A percentile compares a stretch with the other conserved stretches of the same genome.
phyloP scores from a whole-genome alignment of 2,797 vertebrate species.

The Stomatorhinus walkeri region DNA sequence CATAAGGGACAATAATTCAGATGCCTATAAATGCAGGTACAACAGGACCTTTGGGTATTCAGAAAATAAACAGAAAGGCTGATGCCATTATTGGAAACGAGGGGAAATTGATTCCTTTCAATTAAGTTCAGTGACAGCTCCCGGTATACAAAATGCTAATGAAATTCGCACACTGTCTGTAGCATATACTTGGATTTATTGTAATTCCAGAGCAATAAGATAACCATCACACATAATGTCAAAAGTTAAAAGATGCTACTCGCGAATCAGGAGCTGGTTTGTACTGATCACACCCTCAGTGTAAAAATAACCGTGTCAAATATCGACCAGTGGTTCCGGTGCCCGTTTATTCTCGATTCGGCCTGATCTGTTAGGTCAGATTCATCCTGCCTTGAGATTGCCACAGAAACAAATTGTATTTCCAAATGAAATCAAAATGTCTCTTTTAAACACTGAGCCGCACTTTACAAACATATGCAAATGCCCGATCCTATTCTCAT shows the following conservation, averaged over 20 bases:
- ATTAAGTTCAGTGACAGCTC: slow-evolving; percentile 20
- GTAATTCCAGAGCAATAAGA: not conserved
- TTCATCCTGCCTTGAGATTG: not conserved
- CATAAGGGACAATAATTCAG: not conserved
- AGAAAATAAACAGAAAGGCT: slow-evolving; percentile 16
- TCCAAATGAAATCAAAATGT: not conserved
- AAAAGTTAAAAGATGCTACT: not conserved
- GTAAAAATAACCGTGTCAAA: not conserved
- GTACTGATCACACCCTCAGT: not conserved
- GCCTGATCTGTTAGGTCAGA: not conserved
- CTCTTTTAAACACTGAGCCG: not conserved
- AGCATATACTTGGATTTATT: not conserved
- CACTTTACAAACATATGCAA: not conserved
- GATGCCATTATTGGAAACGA: slow-evolving; percentile 18
- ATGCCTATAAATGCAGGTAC: not conserved
- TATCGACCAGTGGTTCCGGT: not conserved
- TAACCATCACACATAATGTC: slow-evolving; percentile 12
- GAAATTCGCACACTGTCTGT: slow-evolving; percentile 6
- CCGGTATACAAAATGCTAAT: not conserved
- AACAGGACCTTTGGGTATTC: not conserved
- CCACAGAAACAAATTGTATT: not conserved
- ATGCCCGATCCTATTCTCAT: not conserved
- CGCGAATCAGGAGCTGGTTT: not conserved
- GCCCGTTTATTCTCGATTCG: not conserved
- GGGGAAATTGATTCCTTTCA: slow-evolving; percentile 9